phyloP scores from a whole-genome alignment of 2,888 invertebrate genomes.

The Osedax frankpressi region DNA sequence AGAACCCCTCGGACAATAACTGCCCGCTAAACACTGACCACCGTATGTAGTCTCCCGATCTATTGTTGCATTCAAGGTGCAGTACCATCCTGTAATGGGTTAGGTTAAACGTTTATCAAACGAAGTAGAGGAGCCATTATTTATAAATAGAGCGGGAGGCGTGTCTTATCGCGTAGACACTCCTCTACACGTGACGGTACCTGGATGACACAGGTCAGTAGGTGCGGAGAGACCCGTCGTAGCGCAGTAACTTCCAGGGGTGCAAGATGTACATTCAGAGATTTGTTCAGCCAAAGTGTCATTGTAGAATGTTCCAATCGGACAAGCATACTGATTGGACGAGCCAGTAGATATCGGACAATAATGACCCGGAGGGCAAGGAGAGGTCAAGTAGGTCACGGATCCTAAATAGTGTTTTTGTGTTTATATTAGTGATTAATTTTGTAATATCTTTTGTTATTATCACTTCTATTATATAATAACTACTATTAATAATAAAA shows the following conservation, averaged over 20 bases:
- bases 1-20: conserved; percentile 37
- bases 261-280: conserved; percentile 33
- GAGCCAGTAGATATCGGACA: conserved; percentile 35
- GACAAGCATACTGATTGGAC: conserved; percentile 35
- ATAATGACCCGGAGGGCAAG: conserved; percentile 38
- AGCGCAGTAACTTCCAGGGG: conserved; percentile 37
- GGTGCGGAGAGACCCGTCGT: conserved; percentile 31
- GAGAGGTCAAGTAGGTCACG: conserved; percentile 31
- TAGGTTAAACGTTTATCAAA: too few relatives aligned
- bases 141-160: too few relatives aligned
- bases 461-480: too few relatives aligned
- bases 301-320: conserved; percentile 37
- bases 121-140: too few relatives aligned
- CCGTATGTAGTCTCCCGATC: conserved; percentile 32
- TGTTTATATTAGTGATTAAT: neutral
- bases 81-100: conserved; percentile 39
- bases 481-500: too few relatives aligned
- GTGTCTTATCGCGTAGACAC: too few relatives aligned
- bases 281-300: conserved; percentile 32
- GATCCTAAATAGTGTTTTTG: too few relatives aligned
- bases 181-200: too few relatives aligned
- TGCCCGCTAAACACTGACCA: conserved; percentile 37
- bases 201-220: conserved; percentile 34
- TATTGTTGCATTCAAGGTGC: conserved; percentile 32
- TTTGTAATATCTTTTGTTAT: neutral